Evolutionary conservation across 2,113 vertebrate species (phyloP).

Genomic region (Cichladusa arquata): DNA sequence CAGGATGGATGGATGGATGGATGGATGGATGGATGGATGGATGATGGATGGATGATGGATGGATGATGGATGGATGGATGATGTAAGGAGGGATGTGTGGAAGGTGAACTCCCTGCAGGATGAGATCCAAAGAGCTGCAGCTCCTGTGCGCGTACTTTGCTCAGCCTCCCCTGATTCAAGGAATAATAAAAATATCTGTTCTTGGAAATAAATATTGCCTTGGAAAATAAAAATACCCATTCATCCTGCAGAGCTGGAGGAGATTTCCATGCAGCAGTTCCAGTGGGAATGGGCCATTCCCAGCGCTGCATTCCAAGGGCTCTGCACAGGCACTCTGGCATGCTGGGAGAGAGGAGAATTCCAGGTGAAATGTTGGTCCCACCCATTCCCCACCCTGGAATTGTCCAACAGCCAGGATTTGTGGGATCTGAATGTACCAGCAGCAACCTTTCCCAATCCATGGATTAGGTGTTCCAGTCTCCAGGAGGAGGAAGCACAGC

Average conservation of each 20-base stretch:
- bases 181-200: not conserved
- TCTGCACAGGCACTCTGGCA: not conserved
- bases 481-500: not conserved
- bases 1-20: no score
- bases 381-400: not conserved
- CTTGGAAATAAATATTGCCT: not conserved
- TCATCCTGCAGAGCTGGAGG: not conserved
- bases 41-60: no score
- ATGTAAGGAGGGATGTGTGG: not conserved
- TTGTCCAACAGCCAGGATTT: not conserved
- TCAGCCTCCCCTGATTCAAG: not conserved
- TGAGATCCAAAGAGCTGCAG: no score
- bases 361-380: not conserved
- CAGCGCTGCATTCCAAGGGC: not conserved
- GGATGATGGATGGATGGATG: not conserved
- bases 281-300: not conserved
- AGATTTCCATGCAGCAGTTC: not conserved
- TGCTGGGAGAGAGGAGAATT: not conserved
- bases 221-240: not conserved
- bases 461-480: not conserved
- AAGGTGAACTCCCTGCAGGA: not conserved
- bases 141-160: not conserved
- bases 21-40: no score
- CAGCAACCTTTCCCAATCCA: rapidly evolving
- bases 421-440: not conserved